phyloP scores from a whole-genome alignment of 1,140 invertebrate species.

The Trinorchestia longiramus region DNA sequence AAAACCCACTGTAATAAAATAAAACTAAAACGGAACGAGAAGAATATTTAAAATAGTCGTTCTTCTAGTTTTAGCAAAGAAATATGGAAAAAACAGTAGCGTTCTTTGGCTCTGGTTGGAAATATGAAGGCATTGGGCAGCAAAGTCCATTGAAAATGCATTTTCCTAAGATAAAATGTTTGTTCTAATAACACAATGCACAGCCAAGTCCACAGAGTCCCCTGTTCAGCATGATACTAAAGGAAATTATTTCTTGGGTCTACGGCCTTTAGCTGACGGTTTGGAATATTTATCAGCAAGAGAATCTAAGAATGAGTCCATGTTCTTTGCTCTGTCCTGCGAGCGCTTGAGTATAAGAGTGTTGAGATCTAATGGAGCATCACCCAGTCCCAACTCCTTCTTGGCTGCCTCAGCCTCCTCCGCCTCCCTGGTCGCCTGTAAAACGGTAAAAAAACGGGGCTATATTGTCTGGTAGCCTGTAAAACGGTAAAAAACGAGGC shows the following conservation, averaged over 20 bases:
- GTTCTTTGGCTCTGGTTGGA: too few relatives aligned
- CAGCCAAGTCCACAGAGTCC: not conserved
- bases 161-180: too few relatives aligned
- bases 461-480: too few relatives aligned
- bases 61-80: too few relatives aligned
- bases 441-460: too few relatives aligned
- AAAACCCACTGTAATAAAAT: too few relatives aligned
- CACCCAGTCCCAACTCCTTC: conserved; percentile 69
- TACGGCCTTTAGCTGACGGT: conserved; percentile 57
- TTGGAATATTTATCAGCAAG: conserved; percentile 72
- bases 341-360: conserved; percentile 70
- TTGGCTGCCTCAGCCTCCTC: conserved; percentile 70
- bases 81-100: too few relatives aligned
- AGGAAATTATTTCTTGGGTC: conserved; percentile 57
- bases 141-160: too few relatives aligned
- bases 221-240: not conserved
- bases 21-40: not conserved
- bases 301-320: conserved; percentile 70
- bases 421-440: conserved; percentile 68
- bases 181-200: not conserved
- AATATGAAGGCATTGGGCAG: too few relatives aligned
- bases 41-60: not conserved
- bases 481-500: too few relatives aligned
- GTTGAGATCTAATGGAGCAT: conserved; percentile 68
- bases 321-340: conserved; percentile 68